phyloP scores from a whole-genome alignment of 1,140 invertebrate genomes.

The Galleria mellonella region DNA sequence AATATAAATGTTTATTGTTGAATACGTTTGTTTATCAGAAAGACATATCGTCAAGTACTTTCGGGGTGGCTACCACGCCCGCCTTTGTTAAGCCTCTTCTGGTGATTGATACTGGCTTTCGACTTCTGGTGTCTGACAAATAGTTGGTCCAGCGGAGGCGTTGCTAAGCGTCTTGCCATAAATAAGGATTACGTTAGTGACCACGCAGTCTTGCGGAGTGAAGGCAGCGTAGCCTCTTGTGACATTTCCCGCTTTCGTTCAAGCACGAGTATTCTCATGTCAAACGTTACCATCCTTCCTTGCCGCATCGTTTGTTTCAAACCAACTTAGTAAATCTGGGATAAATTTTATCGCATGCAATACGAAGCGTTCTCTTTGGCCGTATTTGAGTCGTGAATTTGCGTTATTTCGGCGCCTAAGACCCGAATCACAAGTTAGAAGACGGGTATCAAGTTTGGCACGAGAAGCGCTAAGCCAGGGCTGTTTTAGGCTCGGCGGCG shows the following conservation, averaged over 20 bases:
- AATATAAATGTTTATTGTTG: background rate
- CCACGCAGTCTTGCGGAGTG: slow-evolving; percentile 60
- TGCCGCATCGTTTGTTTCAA: slow-evolving; percentile 31
- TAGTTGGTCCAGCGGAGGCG: slow-evolving; percentile 57
- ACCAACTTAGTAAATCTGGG: slow-evolving; percentile 9
- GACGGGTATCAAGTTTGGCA: slow-evolving; percentile 54
- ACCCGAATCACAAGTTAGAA: slow-evolving; percentile 64
- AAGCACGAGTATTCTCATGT: slow-evolving; percentile 22
- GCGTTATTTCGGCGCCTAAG: slow-evolving; percentile 62
- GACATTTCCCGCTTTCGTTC: slow-evolving; percentile 29
- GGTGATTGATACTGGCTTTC: slow-evolving; percentile 58
- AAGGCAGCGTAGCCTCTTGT: slow-evolving; percentile 39
- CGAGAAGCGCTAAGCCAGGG: slow-evolving; percentile 56
- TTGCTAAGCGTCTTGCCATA: slow-evolving; percentile 64
- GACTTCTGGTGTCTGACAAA: slow-evolving; percentile 53
- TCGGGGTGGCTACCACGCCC: slow-evolving; percentile 16
- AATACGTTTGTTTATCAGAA: background rate
- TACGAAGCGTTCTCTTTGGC: slow-evolving; percentile 7
- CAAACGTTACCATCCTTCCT: slow-evolving; percentile 27
- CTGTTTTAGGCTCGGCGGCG: slow-evolving; percentile 49
- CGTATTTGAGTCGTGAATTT: slow-evolving; percentile 49
- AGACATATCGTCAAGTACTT: slow-evolving; percentile 20
- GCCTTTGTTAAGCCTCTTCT: too few relatives aligned
- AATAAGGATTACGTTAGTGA: slow-evolving; percentile 63
- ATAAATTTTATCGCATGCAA: slow-evolving; percentile 12